phyloP scores from a whole-genome alignment of 2,113 vertebrate species.

The Eolophus roseicapilla region DNA sequence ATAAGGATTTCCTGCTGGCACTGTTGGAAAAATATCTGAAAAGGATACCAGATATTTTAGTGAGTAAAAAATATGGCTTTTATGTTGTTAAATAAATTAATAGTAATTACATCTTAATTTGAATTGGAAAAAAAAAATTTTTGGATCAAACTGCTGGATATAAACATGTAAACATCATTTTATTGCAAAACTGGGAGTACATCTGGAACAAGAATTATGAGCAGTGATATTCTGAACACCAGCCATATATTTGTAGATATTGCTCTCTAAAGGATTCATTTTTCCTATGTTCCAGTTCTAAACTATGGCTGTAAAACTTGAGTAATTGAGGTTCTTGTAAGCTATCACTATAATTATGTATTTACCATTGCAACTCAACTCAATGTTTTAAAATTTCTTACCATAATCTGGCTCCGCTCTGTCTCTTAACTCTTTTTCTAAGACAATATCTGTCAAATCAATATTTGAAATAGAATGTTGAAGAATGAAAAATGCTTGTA shows the following conservation, averaged over 20 bases:
- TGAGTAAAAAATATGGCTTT: neutral
- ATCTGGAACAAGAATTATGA: slow-evolving; percentile 31
- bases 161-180: neutral
- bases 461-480: slow-evolving; percentile 54
- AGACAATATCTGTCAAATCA: slow-evolving; percentile 69
- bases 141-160: neutral
- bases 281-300: neutral
- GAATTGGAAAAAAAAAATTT: neutral
- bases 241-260: neutral
- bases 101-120: neutral
- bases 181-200: neutral
- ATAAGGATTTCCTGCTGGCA: slow-evolving; percentile 70
- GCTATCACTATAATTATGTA: neutral
- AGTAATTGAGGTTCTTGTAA: neutral
- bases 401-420: slow-evolving; percentile 57
- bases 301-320: neutral
- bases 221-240: neutral
- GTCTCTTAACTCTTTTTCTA: slow-evolving; percentile 71
- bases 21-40: slow-evolving; percentile 75
- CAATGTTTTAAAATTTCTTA: slow-evolving; percentile 55
- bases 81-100: neutral
- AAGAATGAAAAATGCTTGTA: neutral
- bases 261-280: neutral
- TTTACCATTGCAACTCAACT: neutral
- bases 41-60: slow-evolving; percentile 5